A percentile compares a stretch with the other conserved stretches of the same genome.
These are phyloP conservation scores for Neomonachus schauinslandi DNA, from an alignment of 2,113 vertebrate genomes.

Conservation along the genomic window DNA sequence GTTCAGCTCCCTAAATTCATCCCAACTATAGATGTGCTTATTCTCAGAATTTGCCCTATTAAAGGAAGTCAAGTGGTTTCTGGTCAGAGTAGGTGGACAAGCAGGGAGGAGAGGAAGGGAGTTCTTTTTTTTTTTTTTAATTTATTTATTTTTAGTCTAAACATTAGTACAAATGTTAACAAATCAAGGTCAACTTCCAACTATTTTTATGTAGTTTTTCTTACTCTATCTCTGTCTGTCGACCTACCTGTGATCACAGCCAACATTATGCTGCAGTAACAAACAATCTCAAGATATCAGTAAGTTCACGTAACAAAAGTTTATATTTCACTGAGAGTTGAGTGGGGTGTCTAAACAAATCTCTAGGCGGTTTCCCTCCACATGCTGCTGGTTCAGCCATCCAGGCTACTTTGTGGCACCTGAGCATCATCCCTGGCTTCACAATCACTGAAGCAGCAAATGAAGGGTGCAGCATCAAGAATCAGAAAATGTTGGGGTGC, in stretches of 20 bases:
- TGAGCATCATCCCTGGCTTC: neutral
- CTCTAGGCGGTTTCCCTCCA: neutral
- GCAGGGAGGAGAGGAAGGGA: neutral
- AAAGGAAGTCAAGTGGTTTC: neutral
- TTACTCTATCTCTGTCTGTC: neutral
- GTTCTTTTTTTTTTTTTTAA: neutral
- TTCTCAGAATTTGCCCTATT: neutral
- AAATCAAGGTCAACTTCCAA: neutral
- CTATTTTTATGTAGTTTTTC: neutral
- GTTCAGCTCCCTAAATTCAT: neutral
- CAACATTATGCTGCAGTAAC: neutral
- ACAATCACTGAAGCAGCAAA: too few species aligned
- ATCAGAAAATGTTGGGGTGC: neutral
- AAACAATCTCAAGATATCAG: neutral
- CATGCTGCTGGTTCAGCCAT: neutral
- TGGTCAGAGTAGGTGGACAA: neutral
- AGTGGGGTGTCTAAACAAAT: neutral
- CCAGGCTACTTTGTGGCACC: fast-evolving
- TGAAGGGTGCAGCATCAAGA: fast-evolving
- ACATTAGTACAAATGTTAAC: neutral
- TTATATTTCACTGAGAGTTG: neutral
- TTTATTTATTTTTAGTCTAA: neutral
- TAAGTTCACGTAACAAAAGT: neutral
- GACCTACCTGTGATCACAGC: neutral
- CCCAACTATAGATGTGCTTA: neutral